Evolutionary conservation across 2,888 invertebrate species (phyloP), one percentile per base, ranked within the genome.

Genomic region (Eupeodes latifasciatus): DNA sequence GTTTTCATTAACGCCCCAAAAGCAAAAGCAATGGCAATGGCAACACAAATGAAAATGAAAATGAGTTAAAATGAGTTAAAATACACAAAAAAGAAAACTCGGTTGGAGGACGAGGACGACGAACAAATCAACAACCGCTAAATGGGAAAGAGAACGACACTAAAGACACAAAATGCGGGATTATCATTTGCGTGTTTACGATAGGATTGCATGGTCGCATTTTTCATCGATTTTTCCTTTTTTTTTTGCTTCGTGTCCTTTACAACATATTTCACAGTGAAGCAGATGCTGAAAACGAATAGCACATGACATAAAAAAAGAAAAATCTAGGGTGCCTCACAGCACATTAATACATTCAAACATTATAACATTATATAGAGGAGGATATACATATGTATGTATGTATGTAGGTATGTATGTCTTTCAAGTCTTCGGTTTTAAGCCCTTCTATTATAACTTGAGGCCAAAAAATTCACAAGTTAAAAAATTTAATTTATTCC

Each of bases 111-210:
- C 19, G 19, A 78, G 53, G 27, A 27, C 27, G 27, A 59, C 74
- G 44, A 82, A 61, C 49, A 67, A 78, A 79, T 78, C 78, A 82
- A 69, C 82, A 75, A 64, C 74, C 64, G 51, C 69, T 57, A 80
- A 76, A 83, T 75, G 74, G 78, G 49, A 74, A 61, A 57, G 44
- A 76, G 27, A 84, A 76, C 76, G 67, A 75, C 79, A 53, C 75
- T 79, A 62, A 76, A 62, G 77, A 76, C 76, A 80, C 53, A 84
- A 80, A 81, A 81, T 87, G 76, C 61, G 79, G 47, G 87, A 87
- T 72, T 83, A 74, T 78, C 62, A 85, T 76, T 89, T 85, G 89
- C 89, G 89, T 89, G 89, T 89, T 89, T 82, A 89, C 76, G 85
- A 82, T 79, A 51, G 76, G 59, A 89, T 89, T 85, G 89, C 89